phyloP scores from a whole-genome alignment of 1,140 invertebrate species.

The Anoplolepis gracilipes region DNA sequence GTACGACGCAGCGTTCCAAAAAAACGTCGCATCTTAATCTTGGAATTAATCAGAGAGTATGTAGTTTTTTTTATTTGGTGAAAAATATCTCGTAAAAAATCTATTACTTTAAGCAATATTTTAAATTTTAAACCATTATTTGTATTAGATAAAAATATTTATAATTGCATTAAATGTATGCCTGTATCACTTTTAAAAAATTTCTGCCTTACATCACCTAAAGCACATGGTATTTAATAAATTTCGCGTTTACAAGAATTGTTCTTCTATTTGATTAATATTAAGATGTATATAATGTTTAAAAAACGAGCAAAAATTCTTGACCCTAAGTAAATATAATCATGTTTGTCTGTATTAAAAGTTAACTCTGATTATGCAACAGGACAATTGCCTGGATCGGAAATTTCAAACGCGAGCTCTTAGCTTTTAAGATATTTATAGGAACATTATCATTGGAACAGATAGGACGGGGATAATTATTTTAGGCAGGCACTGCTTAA shows the following conservation, averaged over 20 bases:
- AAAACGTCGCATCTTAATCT: background rate
- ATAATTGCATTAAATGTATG: background rate
- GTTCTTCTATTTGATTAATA: background rate
- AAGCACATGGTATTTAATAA: background rate
- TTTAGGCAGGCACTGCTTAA: conserved; percentile 71
- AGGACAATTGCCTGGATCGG: background rate
- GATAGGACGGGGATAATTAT: conserved; percentile 74
- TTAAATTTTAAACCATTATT: background rate
- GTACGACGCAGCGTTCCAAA: background rate
- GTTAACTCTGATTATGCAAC: background rate
- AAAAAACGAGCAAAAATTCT: background rate
- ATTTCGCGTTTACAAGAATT: background rate
- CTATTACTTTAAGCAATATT: background rate
- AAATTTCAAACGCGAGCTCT: conserved; percentile 44
- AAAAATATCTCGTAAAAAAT: background rate
- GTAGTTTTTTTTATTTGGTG: background rate
- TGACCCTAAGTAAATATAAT: background rate
- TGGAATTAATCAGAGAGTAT: background rate
- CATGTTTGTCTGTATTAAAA: background rate
- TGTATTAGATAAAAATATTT: background rate
- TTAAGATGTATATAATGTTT: background rate
- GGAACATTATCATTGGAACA: conserved; percentile 69
- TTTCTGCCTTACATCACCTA: background rate
- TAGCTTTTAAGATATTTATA: conserved; percentile 64
- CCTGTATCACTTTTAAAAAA: background rate